A percentile compares a stretch with the other conserved stretches of the same genome.
These are phyloP conservation scores for Actenoides hombroni DNA, from an alignment of 2,113 vertebrate genomes.

Conservation along the genomic window DNA sequence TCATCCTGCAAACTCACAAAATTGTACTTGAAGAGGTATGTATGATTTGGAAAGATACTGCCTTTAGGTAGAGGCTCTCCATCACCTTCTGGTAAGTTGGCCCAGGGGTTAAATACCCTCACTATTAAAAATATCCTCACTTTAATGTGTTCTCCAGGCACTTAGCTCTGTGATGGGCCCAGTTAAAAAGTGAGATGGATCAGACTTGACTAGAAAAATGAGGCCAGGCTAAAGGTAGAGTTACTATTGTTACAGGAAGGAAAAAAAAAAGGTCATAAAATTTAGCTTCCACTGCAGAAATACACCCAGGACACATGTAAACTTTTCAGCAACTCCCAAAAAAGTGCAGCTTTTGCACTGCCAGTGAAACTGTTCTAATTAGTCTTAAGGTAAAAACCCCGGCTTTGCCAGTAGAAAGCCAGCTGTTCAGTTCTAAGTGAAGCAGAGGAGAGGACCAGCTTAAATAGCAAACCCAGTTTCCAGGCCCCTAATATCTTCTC, in stretches of 20 bases:
- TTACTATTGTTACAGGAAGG: background rate
- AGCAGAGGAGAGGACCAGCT: background rate
- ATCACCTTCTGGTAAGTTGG: background rate
- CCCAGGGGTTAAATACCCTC: background rate
- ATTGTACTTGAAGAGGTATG: background rate
- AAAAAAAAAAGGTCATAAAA: background rate
- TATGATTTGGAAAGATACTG: background rate
- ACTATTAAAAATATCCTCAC: background rate
- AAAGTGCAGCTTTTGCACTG: background rate
- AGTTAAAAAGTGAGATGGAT: background rate
- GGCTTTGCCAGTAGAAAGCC: background rate
- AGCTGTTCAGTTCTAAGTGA: background rate
- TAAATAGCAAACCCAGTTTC: background rate
- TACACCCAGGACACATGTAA: background rate
- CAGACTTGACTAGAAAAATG: background rate
- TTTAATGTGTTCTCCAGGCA: background rate
- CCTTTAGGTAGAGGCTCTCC: background rate
- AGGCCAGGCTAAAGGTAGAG: background rate
- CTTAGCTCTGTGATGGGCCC: background rate
- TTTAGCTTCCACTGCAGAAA: background rate
- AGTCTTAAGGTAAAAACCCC: background rate
- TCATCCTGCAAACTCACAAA: background rate
- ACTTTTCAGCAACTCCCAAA: conserved; percentile 17
- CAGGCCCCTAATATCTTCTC: background rate
- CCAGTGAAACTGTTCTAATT: background rate